Conservation (phyloP, 2,888 invertebrate species). For the Drosophila nr. fundita region DNA sequence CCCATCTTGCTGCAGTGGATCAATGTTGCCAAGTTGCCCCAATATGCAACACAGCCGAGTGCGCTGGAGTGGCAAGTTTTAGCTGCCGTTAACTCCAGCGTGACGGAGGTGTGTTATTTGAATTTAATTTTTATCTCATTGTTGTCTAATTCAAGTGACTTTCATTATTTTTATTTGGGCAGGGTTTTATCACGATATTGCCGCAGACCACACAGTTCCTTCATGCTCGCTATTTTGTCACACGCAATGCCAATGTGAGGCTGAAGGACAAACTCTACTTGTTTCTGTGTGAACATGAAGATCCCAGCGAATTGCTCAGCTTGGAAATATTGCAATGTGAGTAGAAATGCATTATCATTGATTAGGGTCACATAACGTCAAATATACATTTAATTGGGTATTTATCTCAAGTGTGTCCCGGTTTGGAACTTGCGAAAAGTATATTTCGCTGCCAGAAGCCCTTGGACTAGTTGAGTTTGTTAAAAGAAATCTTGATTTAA, state of each 20-base stretch:
- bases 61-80: conserved; percentile 68
- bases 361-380: background rate
- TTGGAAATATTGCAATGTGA: conserved; percentile 82
- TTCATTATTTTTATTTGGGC: background rate
- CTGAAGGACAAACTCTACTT: conserved; percentile 83
- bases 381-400: background rate
- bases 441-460: background rate
- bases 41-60: conserved; percentile 18
- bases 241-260: conserved; percentile 79
- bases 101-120: conserved; percentile 72
- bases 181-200: conserved; percentile 83
- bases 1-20: conserved; percentile 79
- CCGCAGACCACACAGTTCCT: conserved; percentile 75
- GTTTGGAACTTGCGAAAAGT: background rate
- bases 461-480: background rate
- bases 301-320: conserved; percentile 73
- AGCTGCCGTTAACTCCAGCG: conserved; percentile 71
- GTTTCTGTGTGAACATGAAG: conserved; percentile 80
- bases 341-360: conserved; percentile 37
- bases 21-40: conserved; percentile 65
- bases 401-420: background rate
- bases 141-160: background rate
- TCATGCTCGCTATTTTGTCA: conserved; percentile 82
- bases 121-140: background rate
- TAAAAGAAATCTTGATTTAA: background rate